Evolutionary conservation across 1,140 invertebrate species (phyloP).

Genomic region (Formica selysi): DNA sequence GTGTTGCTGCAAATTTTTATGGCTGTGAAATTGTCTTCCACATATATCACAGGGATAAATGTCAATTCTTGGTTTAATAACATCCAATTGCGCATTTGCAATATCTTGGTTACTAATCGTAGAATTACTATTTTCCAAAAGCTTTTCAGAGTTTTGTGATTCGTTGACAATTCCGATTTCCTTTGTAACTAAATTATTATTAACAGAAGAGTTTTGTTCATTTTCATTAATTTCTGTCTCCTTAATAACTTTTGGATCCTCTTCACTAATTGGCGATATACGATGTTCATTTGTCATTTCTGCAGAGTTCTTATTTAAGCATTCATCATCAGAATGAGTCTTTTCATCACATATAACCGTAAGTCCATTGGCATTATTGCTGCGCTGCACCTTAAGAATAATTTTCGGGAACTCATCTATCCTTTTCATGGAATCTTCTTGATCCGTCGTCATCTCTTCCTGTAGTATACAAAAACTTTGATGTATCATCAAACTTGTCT

Average conservation of each 20-base stretch:
- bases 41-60: slow-evolving; percentile 73
- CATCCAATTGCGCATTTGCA: not conserved
- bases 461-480: slow-evolving; percentile 39
- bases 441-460: not conserved
- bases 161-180: not conserved
- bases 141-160: not conserved
- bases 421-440: not conserved
- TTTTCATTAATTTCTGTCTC: not conserved
- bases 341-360: not conserved
- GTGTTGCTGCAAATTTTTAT: slow-evolving; percentile 68
- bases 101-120: not conserved
- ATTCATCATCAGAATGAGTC: slow-evolving; percentile 1
- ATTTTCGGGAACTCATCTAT: not conserved
- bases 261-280: not conserved
- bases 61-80: not conserved
- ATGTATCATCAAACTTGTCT: slow-evolving; percentile 61
- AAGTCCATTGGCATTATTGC: not conserved
- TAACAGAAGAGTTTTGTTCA: not conserved
- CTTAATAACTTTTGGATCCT: not conserved
- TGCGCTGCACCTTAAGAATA: not conserved
- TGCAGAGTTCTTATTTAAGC: not conserved
- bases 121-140: not conserved
- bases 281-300: not conserved
- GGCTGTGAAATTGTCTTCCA: slow-evolving; percentile 71
- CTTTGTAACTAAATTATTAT: not conserved